A percentile compares a stretch with the other conserved stretches of the same genome.
Conservation (phyloP, 53 echinoderm and acorn worm genomes). For the Pentamera pediparva region DNA sequence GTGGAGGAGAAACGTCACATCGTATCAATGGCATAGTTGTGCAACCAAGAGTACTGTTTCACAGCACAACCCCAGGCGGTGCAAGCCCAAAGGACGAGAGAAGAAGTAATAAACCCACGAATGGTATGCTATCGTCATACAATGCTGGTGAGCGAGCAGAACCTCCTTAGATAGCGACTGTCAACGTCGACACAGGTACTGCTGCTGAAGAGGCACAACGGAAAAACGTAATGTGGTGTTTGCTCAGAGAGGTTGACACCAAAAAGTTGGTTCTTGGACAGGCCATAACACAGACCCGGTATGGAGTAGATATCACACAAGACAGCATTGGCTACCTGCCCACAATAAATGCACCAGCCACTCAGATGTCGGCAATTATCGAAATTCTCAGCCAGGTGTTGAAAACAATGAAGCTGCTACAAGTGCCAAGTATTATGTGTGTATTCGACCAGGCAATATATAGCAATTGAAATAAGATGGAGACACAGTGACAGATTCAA, state of each 20-base stretch:
- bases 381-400: constrained; percentile 35
- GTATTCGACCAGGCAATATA: constrained; percentile 55
- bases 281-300: constrained; percentile 42
- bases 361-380: constrained; percentile 42
- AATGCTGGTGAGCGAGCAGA: constrained; percentile 39
- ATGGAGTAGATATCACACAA: constrained; percentile 16
- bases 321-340: constrained; percentile 50
- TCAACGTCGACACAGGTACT: background rate
- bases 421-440: constrained; percentile 11
- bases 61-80: background rate
- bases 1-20: constrained; percentile 51
- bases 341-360: constrained; percentile 52
- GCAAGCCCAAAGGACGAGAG: constrained; percentile 4
- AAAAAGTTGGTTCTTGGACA: constrained; percentile 38
- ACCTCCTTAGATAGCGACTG: constrained; percentile 2
- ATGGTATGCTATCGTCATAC: constrained; percentile 20
- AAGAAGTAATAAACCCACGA: constrained; percentile 10
- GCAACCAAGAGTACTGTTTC: constrained; percentile 18
- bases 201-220: background rate
- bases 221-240: constrained; percentile 41
- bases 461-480: constrained; percentile 42
- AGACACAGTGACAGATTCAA: constrained; percentile 30
- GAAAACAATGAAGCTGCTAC: constrained; percentile 13
- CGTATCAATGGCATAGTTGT: constrained; percentile 48
- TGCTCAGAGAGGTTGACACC: constrained; percentile 17